Evolutionary conservation across 2,888 invertebrate genomes (phyloP).

Genomic region (Cephus pulcher): DNA sequence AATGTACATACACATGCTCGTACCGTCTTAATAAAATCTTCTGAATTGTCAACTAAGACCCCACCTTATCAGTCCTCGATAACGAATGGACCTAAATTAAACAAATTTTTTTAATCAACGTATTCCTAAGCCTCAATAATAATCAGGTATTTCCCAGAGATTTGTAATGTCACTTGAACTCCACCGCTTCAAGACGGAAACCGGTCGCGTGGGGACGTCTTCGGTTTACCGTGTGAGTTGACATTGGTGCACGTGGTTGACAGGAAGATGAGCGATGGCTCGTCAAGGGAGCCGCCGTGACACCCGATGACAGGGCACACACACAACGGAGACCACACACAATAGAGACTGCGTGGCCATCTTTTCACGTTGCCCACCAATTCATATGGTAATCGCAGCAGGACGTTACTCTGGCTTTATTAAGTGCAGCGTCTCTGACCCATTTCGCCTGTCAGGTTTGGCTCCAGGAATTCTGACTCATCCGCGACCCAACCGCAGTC

Average conservation of each 20-base stretch:
- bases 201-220: conserved; percentile 34
- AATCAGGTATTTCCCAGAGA: neutral
- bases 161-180: neutral
- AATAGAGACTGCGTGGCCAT: conserved; percentile 29
- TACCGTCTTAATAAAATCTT: neutral
- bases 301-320: conserved; percentile 49
- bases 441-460: conserved; percentile 50
- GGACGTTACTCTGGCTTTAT: conserved; percentile 50
- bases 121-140: neutral
- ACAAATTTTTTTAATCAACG: neutral
- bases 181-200: conserved; percentile 17
- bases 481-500: neutral
- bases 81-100: neutral
- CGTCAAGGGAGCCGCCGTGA: conserved; percentile 45
- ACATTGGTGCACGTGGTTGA: conserved; percentile 9
- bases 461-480: conserved; percentile 47
- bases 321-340: conserved; percentile 44
- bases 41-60: neutral
- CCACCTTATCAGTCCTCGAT: neutral
- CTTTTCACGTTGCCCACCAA: conserved; percentile 35
- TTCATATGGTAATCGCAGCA: conserved; percentile 54
- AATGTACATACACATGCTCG: neutral
- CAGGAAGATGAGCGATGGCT: conserved; percentile 47
- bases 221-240: conserved; percentile 10
- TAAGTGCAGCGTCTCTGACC: conserved; percentile 49